Conservation (phyloP, 2,797 vertebrate genomes). For the Picus viridis region DNA sequence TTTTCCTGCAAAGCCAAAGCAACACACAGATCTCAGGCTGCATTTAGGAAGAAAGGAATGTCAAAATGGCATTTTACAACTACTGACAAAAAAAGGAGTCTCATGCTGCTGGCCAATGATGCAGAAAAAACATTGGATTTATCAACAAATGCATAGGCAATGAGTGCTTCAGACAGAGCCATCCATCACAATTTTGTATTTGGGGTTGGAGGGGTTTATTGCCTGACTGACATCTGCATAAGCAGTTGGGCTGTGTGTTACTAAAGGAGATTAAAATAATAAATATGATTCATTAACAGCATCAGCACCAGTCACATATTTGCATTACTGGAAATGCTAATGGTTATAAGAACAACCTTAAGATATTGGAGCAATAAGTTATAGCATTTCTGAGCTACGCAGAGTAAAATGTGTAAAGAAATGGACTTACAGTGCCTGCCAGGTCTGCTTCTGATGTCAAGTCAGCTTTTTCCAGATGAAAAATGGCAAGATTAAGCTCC, state of each 20-base stretch:
- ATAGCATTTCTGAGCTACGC: not conserved
- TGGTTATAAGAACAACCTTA: not conserved
- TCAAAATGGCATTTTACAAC: not conserved
- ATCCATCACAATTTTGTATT: not conserved
- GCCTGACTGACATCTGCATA: not conserved
- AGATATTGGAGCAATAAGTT: not conserved
- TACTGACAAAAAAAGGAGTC: not conserved
- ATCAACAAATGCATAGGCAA: not conserved
- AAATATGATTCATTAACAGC: not conserved
- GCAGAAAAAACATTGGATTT: not conserved
- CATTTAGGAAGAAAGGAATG: not conserved
- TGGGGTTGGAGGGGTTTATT: not conserved
- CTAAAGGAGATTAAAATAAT: not conserved
- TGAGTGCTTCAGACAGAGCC: not conserved
- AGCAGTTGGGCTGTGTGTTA: not conserved
- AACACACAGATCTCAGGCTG: not conserved
- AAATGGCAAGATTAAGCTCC: not conserved
- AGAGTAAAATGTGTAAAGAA: not conserved
- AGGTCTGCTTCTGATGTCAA: not conserved
- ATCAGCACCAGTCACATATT: not conserved
- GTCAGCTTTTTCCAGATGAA: not conserved
- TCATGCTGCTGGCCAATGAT: not conserved
- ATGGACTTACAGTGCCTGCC: not conserved
- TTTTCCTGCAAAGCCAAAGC: not conserved
- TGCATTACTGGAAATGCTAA: not conserved